phyloP scores from a whole-genome alignment of 2,888 invertebrate species.

The Eupeodes latifasciatus region DNA sequence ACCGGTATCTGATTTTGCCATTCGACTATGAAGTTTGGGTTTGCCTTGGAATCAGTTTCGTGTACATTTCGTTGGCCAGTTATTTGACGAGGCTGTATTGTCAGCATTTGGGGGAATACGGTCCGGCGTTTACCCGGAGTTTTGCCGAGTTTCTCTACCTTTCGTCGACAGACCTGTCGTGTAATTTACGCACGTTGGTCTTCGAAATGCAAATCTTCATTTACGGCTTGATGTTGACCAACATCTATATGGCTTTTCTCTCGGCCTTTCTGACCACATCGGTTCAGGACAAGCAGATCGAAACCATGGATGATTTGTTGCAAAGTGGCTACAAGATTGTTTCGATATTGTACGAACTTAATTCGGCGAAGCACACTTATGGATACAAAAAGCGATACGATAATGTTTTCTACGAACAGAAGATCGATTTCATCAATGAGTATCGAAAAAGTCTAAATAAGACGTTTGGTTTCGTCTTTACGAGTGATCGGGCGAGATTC shows the following conservation, averaged over 20 bases:
- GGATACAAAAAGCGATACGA: slow-evolving; percentile 33
- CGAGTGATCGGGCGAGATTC: slow-evolving; percentile 53
- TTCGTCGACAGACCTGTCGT: slow-evolving; percentile 24
- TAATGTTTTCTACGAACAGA: slow-evolving; percentile 32
- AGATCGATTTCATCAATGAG: slow-evolving; percentile 53
- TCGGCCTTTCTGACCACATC: slow-evolving; percentile 68
- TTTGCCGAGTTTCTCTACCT: slow-evolving; percentile 56
- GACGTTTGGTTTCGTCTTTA: slow-evolving; percentile 52
- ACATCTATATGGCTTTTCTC: slow-evolving; percentile 54
- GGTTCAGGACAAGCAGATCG: slow-evolving; percentile 61
- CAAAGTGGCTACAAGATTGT: slow-evolving; percentile 51
- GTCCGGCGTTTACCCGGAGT: slow-evolving; percentile 40
- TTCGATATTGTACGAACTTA: slow-evolving; percentile 38
- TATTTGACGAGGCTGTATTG: slow-evolving; percentile 18
- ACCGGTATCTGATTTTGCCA: slow-evolving; percentile 53
- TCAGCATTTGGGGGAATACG: slow-evolving; percentile 34
- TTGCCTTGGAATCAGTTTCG: slow-evolving; percentile 38
- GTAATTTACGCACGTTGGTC: slow-evolving; percentile 27
- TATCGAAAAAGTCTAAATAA: slow-evolving; percentile 52
- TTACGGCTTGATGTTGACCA: slow-evolving; percentile 60
- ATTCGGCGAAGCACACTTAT: slow-evolving; percentile 17
- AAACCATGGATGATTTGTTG: slow-evolving; percentile 38
- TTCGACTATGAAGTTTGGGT: slow-evolving; percentile 58
- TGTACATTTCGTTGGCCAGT: slow-evolving; percentile 44
- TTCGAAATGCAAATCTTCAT: slow-evolving; percentile 64